Evolutionary conservation across 2,113 vertebrate species (phyloP), one percentile per base, ranked within the genome.

Genomic region (Calyptommatus sinebrachiatus): DNA sequence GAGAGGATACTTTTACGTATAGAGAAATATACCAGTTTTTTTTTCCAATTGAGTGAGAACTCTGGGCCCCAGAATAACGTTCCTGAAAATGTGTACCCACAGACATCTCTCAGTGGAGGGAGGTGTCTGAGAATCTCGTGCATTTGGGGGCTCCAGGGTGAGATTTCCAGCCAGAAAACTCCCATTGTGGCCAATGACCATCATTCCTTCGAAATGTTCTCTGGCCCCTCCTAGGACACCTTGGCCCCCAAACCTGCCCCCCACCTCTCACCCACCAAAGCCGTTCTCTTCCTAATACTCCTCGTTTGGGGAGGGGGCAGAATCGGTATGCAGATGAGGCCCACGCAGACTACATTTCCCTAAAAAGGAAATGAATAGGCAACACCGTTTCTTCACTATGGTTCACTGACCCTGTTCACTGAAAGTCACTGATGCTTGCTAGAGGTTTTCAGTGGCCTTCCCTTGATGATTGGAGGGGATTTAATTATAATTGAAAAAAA

Each of bases 391-490:
- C 87, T 92, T 92, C 88, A 88, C 71, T 76, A 88, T 88, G 89
- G 91, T 92, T 94, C 91, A 87, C 85, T 93, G 86, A 90, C 90
- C 82, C 89, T 80, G 85, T 91, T 93, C 90, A 90, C 89, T 89
- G 74, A 29, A 76, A 90, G 85, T 73, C 80, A 86, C 86, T 86
- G 88, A 78, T 41, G 85, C 91, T 90, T 91, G 86, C 85, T 86
- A 90, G 89, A 85, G 87, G 86, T 85, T 90, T 84, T 76, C 83
- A 84, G 65, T 84, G 77, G 70, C 87, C 89, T 92, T 83, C 83
- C 78, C 85, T 89, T 79, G 62, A 82, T 86, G 90, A 86, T 87
- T 88, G 83, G 21, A 20, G 29, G 89, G 79, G 89, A 89, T 91
- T 94, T 91, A 92, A 91, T 63, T 91, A 83, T 88, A 87, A 84